A percentile compares a stretch with the other conserved stretches of the same genome.
These are phyloP conservation scores for Vandiemenella viatica DNA, from an alignment of 2,888 invertebrate species.

Conservation along the genomic window DNA sequence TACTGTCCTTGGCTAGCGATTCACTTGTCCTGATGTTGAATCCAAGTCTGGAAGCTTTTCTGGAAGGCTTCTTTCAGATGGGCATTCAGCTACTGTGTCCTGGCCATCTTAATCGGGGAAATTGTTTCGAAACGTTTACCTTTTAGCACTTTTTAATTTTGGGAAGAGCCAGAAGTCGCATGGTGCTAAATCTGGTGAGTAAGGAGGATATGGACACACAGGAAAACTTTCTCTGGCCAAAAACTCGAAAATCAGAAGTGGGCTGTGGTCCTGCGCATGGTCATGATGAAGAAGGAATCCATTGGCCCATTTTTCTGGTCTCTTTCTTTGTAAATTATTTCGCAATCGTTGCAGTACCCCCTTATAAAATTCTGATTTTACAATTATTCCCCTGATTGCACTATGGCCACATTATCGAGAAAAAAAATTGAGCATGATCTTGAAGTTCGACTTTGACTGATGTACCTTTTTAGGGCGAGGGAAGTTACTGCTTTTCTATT, in stretches of 20 bases:
- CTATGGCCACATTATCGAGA: background rate
- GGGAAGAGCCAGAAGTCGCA: background rate
- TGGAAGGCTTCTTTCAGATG: too few species aligned
- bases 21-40: background rate
- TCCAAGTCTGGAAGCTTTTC: too few species aligned
- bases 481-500: background rate
- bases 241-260: background rate
- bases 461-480: background rate
- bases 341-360: background rate
- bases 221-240: background rate
- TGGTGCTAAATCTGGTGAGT: background rate
- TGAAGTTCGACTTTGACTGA: background rate
- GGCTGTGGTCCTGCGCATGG: background rate
- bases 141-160: background rate
- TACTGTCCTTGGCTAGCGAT: background rate
- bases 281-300: background rate
- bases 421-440: background rate
- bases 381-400: background rate
- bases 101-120: too few species aligned
- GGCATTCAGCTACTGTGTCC: background rate
- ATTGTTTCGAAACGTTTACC: background rate
- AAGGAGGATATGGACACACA: background rate
- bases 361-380: background rate
- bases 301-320: background rate
- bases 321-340: background rate